Conservation (phyloP, 35 echinoderm and acorn worm species). For the Lytechinus pictus region DNA sequence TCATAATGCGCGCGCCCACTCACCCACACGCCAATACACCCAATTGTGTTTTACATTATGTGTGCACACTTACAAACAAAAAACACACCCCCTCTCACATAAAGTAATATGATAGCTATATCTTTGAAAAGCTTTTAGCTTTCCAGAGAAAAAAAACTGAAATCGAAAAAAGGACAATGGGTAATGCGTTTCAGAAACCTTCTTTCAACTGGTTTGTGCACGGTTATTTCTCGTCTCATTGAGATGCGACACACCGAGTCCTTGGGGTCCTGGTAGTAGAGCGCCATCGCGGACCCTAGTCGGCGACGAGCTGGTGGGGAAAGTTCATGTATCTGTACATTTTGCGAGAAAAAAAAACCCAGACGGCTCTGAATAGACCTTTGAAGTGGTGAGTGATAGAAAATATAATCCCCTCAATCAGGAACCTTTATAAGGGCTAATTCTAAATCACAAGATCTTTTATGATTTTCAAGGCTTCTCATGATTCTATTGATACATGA, state of each 20-base stretch:
- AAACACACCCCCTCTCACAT: no score
- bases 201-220: not conserved
- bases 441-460: no score
- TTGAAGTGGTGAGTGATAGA: not conserved
- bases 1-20: no score
- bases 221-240: slow-evolving; percentile 47
- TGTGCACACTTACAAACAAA: no score
- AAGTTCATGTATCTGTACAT: not conserved
- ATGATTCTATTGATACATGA: no score
- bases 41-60: no score
- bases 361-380: not conserved
- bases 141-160: not conserved
- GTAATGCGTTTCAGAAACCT: not conserved
- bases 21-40: no score
- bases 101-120: not conserved
- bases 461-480: no score
- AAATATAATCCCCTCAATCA: not conserved
- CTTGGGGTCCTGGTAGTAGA: not conserved
- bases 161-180: not conserved
- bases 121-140: not conserved
- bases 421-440: not conserved
- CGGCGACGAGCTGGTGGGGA: not conserved
- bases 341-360: not conserved
- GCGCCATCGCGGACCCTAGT: not conserved
- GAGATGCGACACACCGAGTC: not conserved